Evolutionary conservation across 2,797 vertebrate species (phyloP).

Genomic region (Peromyscus melanophrys): DNA sequence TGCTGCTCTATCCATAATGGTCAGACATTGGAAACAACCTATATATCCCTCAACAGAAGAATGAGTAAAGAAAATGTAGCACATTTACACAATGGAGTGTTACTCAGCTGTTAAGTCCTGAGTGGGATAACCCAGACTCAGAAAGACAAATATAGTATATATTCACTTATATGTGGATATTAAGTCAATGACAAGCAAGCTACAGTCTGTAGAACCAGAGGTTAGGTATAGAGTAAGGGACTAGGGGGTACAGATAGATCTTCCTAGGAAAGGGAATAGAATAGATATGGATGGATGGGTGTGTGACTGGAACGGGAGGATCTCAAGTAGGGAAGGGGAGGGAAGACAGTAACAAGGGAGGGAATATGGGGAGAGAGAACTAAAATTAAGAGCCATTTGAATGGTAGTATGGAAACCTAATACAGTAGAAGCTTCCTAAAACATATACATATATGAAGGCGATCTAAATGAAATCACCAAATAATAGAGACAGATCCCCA

Average conservation of each 20-base stretch:
- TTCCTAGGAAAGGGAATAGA: background rate
- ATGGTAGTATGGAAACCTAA: background rate
- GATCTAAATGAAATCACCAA: background rate
- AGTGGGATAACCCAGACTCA: background rate
- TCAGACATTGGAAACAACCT: background rate
- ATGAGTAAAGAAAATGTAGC: background rate
- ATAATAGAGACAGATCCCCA: background rate
- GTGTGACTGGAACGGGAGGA: background rate
- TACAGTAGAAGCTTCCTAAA: background rate
- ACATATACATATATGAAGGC: no score
- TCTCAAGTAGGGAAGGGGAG: background rate
- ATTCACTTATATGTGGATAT: background rate
- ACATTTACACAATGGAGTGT: background rate
- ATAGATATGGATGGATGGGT: background rate
- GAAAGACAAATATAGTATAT: background rate
- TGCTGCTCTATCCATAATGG: background rate
- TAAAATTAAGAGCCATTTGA: background rate
- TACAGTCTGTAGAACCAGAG: background rate
- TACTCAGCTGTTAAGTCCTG: background rate
- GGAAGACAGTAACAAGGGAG: background rate
- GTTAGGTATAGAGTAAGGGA: background rate
- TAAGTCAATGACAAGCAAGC: background rate
- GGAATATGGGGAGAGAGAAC: background rate
- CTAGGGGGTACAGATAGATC: background rate
- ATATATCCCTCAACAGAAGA: background rate